Base-by-base conservation (phyloP, 2,113 vertebrate species). In the Picathartes gymnocephalus region DNA sequence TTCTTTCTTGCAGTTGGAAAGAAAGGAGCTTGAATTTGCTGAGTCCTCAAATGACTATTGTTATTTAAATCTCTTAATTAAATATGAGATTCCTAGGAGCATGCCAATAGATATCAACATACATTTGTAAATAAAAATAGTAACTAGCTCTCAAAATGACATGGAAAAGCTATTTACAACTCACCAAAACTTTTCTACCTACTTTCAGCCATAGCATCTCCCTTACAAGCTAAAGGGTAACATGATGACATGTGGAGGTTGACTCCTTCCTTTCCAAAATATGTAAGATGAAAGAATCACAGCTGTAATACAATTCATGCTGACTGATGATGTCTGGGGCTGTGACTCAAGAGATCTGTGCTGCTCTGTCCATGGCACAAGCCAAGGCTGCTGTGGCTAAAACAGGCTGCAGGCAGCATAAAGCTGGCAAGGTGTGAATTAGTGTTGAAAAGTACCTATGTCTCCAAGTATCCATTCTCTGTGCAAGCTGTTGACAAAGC, bases 401-500 rank as follows among this genome's bases (percentile, higher is more conserved):
- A 91, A 71, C 10, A 72, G 23, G 13, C 17, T 81, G 28, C 44
- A 86, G 48, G 16, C n/a, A 82, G 47, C 1, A 1, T 15, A 37
- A 54, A 90, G 35, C 53, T 50, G 24, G 19, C 4, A 4, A 77
- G 17, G 37, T 57, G 61, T 0, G 11, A 94, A 91, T 69, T 13
- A 57, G 14, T 35, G 54, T 15, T 44, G 17, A 39, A 62, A 93
- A 90, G 54, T 97, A 98, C 97, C 97, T 97, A 94, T 96, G 30
- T 97, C 91, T 95, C 97, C 97, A 92, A 98, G 97, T 73, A 98
- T 97, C 97, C 97, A 98, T 60, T 92, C 53, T 91, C 73, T 93
- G 71, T 97, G 93, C 84, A 98, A 94, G 85, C 97, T 97, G 97
- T 97, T 98, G 82, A 98, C 33, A 87, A 98, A 98, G 86, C 96